These are phyloP conservation scores for Trissolcus japonicus DNA, from an alignment of 2,888 invertebrate species.

Conservation along the genomic window DNA sequence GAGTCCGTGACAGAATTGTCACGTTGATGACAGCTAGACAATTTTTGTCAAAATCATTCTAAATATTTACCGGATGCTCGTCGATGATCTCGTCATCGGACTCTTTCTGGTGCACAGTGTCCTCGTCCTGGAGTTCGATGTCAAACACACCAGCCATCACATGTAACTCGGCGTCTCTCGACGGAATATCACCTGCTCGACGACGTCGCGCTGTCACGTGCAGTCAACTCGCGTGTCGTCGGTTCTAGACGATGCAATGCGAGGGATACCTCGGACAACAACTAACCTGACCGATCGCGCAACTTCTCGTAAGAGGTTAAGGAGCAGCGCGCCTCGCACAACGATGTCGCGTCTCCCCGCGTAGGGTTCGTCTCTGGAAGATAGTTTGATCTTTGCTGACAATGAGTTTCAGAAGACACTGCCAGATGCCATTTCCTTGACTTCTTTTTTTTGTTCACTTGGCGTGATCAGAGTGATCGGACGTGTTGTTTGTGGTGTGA, in stretches of 20 bases:
- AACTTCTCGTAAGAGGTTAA: constrained; percentile 10
- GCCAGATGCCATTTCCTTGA: constrained; percentile 41
- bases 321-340: constrained; percentile 2
- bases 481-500: too few species aligned
- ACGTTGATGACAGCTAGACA: background rate
- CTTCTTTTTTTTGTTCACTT: too few species aligned
- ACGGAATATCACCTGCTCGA: constrained; percentile 81
- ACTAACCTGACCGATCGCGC: constrained; percentile 2
- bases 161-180: constrained; percentile 46
- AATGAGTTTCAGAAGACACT: constrained; percentile 26
- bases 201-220: constrained; percentile 75
- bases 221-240: constrained; percentile 18
- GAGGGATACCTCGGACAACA: background rate
- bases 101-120: constrained; percentile 83
- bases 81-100: constrained; percentile 94
- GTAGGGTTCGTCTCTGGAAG: background rate
- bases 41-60: background rate
- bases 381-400: background rate
- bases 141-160: constrained; percentile 92
- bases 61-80: constrained; percentile 84
- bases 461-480: too few species aligned
- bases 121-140: constrained; percentile 89
- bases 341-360: background rate
- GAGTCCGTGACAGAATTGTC: constrained; percentile 5
- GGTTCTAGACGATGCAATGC: background rate